phyloP scores from a whole-genome alignment of 2,113 vertebrate species.

The Cathartes aura region DNA sequence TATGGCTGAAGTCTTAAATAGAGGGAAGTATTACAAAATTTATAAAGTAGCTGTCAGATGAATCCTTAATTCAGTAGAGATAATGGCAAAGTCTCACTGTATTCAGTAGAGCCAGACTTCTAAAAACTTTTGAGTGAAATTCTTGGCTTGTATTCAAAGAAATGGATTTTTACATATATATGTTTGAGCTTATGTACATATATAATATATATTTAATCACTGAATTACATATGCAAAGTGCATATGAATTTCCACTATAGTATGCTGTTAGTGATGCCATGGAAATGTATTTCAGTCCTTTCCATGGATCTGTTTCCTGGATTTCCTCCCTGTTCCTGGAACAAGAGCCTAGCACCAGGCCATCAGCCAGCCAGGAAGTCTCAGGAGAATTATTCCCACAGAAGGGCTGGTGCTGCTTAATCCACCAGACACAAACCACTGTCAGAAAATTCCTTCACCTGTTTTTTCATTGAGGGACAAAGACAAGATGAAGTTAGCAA shows the following conservation, averaged over 20 bases:
- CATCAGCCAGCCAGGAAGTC: not conserved
- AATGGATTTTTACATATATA: not conserved
- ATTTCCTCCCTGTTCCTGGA: not conserved
- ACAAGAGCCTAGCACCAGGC: not conserved
- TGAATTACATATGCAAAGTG: not conserved
- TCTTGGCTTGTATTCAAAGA: not conserved
- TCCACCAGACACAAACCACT: not conserved
- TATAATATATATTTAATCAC: not conserved
- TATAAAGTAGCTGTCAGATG: not conserved
- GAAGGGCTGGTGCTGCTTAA: not conserved
- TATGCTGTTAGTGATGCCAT: not conserved
- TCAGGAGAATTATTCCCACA: not conserved
- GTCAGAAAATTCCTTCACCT: not conserved
- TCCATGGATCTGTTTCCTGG: not conserved
- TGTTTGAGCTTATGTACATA: fast-evolving
- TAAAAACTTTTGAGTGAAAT: not conserved
- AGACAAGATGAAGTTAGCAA: not conserved
- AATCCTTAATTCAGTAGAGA: not conserved
- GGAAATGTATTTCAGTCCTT: not conserved
- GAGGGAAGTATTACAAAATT: not conserved
- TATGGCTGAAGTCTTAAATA: not conserved
- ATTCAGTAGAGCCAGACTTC: not conserved
- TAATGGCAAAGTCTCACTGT: not conserved
- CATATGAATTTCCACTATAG: not conserved
- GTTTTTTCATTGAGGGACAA: not conserved